Percentiles rank a stretch among this genome's conserved stretches.
Conservation (phyloP, 2,888 invertebrate species). For the Lithosia quadra region DNA sequence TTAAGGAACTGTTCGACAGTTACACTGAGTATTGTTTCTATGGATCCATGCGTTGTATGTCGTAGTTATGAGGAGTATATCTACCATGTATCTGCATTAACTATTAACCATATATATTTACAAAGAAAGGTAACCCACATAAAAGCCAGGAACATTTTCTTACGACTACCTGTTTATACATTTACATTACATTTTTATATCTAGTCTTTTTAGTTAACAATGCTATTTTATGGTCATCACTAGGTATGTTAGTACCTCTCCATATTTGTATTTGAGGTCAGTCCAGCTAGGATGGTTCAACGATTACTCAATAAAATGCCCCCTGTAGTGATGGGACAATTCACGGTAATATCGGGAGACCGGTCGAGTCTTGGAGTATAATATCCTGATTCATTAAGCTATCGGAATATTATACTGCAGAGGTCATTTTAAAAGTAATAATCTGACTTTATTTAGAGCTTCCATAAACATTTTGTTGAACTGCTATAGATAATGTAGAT, state of each 20-base stretch:
- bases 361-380: slow-evolving; percentile 56
- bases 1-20: too few relatives aligned
- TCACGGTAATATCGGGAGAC: slow-evolving; percentile 63
- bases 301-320: slow-evolving; percentile 70
- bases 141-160: background rate
- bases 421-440: slow-evolving; percentile 59
- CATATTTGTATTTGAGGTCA: slow-evolving; percentile 52
- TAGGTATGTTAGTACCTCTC: slow-evolving; percentile 41
- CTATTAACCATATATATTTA: too few relatives aligned
- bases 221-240: slow-evolving; percentile 49
- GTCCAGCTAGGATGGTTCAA: slow-evolving; percentile 52
- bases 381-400: slow-evolving; percentile 75
- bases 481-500: slow-evolving; percentile 20
- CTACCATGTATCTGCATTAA: too few relatives aligned
- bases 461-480: slow-evolving; percentile 30
- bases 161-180: slow-evolving; percentile 19
- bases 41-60: too few relatives aligned
- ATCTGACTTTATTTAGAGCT: slow-evolving; percentile 45
- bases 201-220: slow-evolving; percentile 35
- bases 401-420: slow-evolving; percentile 63
- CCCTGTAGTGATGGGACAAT: slow-evolving; percentile 69
- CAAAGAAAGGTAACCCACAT: background rate
- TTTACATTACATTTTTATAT: slow-evolving; percentile 30
- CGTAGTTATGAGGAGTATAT: too few relatives aligned
- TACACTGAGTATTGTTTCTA: too few relatives aligned